A percentile compares a stretch with the other conserved stretches of the same genome.
Conservation (phyloP, 1,140 invertebrate genomes). For the Steinernema feltiae region DNA sequence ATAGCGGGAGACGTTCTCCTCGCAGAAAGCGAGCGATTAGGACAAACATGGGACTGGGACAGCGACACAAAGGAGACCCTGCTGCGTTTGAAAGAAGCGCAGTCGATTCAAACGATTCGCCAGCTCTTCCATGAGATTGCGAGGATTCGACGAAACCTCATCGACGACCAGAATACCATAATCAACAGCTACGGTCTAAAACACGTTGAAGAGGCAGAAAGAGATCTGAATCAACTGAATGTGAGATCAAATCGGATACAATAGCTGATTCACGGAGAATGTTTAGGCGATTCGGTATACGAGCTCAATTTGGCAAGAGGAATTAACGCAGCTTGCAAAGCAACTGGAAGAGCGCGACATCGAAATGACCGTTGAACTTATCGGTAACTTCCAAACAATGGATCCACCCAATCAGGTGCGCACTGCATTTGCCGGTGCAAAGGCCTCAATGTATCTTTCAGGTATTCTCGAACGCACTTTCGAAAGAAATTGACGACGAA, state of each 20-base stretch:
- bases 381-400: background rate
- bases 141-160: background rate
- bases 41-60: background rate
- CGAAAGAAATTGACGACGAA: constrained; percentile 27
- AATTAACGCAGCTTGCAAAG: background rate
- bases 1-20: background rate
- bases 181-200: constrained; percentile 3
- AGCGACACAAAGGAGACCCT: background rate
- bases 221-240: background rate
- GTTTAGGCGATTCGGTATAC: background rate
- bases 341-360: background rate
- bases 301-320: background rate
- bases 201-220: background rate
- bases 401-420: background rate
- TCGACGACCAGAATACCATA: background rate
- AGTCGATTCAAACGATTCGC: background rate
- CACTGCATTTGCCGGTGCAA: background rate
- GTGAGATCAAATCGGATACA: background rate
- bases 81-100: background rate
- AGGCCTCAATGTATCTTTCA: background rate
- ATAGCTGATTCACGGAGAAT: background rate
- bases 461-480: background rate
- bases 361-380: background rate
- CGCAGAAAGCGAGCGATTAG: background rate
- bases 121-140: background rate